Evolutionary conservation across 1,140 invertebrate species (phyloP).

Genomic region (Neodiprion lecontei): DNA sequence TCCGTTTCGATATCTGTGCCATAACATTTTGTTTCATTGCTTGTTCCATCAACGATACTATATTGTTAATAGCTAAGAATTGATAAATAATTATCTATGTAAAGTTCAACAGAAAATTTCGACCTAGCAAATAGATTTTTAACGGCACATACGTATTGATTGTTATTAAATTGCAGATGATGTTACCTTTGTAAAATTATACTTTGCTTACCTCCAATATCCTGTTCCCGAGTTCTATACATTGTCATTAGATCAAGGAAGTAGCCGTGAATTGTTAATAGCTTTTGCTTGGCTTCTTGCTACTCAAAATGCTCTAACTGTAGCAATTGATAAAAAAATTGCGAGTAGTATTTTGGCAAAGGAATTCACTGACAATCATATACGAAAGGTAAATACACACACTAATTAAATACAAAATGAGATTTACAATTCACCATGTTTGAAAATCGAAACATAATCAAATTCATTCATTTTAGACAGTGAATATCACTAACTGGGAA

Average conservation of each 20-base stretch:
- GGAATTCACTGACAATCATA: constrained; percentile 21
- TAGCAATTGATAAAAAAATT: constrained; percentile 33
- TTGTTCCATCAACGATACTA: too few species aligned
- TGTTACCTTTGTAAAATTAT: constrained; percentile 38
- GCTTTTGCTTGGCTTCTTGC: constrained; percentile 46
- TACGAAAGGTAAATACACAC: constrained; percentile 17
- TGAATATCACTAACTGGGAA: neutral
- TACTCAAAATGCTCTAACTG: constrained; percentile 36
- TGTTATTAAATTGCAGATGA: constrained; percentile 36
- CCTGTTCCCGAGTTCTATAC: constrained; percentile 43
- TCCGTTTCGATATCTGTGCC: too few species aligned
- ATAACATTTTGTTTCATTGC: too few species aligned
- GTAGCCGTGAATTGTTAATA: constrained; percentile 39
- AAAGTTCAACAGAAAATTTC: neutral
- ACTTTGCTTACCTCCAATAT: constrained; percentile 47
- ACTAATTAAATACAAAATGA: neutral
- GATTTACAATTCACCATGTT: constrained; percentile 12
- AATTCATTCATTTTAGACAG: constrained; percentile 4
- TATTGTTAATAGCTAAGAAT: too few species aligned
- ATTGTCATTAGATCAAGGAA: constrained; percentile 19
- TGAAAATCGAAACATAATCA: neutral
- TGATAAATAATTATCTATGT: neutral
- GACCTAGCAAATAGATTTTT: neutral
- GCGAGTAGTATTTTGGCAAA: constrained; percentile 18
- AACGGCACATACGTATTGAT: too few species aligned